phyloP scores from a whole-genome alignment of 2,113 vertebrate genomes.

The Anser cygnoides region DNA sequence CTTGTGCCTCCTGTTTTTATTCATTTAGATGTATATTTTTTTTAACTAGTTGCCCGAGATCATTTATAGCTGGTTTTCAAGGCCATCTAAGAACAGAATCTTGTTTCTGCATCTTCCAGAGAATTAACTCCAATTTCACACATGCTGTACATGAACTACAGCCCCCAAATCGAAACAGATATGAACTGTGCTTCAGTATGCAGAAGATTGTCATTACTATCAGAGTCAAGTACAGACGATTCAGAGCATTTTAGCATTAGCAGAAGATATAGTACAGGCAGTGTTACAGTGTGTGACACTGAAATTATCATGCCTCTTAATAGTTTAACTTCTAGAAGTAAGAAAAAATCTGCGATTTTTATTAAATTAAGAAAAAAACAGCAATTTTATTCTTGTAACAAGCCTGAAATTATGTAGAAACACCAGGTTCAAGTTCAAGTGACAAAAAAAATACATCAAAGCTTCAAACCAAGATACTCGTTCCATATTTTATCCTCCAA shows the following conservation, averaged over 20 bases:
- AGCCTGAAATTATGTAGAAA: neutral
- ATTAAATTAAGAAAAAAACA: neutral
- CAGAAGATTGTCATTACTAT: neutral
- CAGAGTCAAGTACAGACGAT: neutral
- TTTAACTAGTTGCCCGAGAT: neutral
- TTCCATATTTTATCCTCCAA: neutral
- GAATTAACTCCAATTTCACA: neutral
- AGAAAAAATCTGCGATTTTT: neutral
- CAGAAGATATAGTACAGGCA: neutral
- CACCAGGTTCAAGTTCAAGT: neutral
- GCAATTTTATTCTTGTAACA: neutral
- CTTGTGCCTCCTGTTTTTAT: neutral
- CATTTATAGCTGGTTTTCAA: neutral
- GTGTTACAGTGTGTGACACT: neutral
- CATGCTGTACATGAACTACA: neutral
- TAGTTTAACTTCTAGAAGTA: too few species aligned
- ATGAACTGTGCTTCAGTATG: neutral
- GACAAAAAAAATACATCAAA: neutral
- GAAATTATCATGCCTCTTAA: neutral
- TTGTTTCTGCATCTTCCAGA: neutral
- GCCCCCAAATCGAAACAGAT: neutral
- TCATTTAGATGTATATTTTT: neutral
- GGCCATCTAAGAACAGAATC: neutral
- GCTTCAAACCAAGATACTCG: neutral
- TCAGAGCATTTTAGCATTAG: accelerated